Evolutionary conservation across 2,113 vertebrate genomes (phyloP).

Genomic region (Herpetotheres cachinnans): DNA sequence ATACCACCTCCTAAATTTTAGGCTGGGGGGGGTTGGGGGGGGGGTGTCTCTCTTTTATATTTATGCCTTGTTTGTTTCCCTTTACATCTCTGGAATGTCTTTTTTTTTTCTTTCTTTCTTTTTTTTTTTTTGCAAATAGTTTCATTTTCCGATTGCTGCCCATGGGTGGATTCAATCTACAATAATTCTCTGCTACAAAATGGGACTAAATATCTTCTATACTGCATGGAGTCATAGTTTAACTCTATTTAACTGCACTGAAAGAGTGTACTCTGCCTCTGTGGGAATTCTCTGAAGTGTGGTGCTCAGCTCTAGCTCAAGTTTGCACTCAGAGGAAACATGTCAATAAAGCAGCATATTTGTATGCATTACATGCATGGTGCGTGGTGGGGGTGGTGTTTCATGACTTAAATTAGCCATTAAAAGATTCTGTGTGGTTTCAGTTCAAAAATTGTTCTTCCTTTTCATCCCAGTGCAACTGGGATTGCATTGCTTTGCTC

Average conservation of each 20-base stretch:
- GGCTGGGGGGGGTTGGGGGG: too few species aligned
- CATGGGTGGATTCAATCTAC: neutral
- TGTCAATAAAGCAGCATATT: neutral
- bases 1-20: neutral
- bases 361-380: neutral
- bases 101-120: too few species aligned
- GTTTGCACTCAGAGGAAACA: neutral
- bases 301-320: neutral
- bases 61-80: neutral
- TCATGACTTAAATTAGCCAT: neutral
- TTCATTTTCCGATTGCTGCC: neutral
- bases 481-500: neutral
- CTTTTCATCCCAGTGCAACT: neutral
- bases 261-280: neutral
- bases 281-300: neutral
- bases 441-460: neutral
- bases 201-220: neutral
- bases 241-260: neutral
- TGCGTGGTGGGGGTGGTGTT: neutral
- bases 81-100: neutral
- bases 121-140: rapidly evolving
- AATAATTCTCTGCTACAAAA: neutral
- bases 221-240: neutral
- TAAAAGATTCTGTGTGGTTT: neutral
- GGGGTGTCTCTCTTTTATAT: neutral